Percentiles rank a stretch among this genome's conserved stretches.
Evolutionary conservation across 2,797 vertebrate species (phyloP).

Genomic region (Austrolebias charrua): DNA sequence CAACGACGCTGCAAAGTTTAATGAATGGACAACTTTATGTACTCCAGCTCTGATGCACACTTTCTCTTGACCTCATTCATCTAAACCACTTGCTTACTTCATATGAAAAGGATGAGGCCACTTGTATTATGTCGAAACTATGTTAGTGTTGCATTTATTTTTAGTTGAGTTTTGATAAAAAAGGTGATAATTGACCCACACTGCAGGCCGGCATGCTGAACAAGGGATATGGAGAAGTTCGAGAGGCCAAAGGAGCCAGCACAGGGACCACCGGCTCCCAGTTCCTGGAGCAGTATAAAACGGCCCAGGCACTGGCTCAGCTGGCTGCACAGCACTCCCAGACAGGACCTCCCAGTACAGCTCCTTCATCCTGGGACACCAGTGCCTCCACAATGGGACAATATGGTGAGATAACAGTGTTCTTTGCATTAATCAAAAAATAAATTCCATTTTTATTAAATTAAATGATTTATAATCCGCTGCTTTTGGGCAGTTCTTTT

Average conservation of each 20-base stretch:
- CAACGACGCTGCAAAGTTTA: background rate
- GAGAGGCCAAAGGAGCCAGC: constrained; percentile 87
- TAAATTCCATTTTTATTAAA: no score
- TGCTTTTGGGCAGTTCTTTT: background rate
- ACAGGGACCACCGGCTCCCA: constrained; percentile 93
- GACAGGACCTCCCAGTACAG: constrained; percentile 72
- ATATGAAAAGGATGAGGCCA: background rate
- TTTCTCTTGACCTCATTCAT: background rate
- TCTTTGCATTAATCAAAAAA: no score
- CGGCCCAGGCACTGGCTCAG: constrained; percentile 94
- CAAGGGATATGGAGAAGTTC: constrained; percentile 93
- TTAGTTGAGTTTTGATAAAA: constrained; percentile 1
- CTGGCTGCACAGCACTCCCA: constrained; percentile 94
- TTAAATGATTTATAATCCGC: background rate
- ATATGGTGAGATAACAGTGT: constrained; percentile 82
- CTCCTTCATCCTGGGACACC: constrained; percentile 88
- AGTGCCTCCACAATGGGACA: constrained; percentile 87
- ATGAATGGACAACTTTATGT: background rate
- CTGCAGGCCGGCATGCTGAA: constrained; percentile 88
- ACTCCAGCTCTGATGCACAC: background rate
- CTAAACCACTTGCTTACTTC: background rate
- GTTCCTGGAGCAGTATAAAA: constrained; percentile 99
- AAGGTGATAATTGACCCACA: background rate
- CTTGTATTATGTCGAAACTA: background rate
- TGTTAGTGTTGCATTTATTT: background rate